Base-by-base conservation (phyloP, 2,888 invertebrate species). In the Dilophus febrilis region DNA sequence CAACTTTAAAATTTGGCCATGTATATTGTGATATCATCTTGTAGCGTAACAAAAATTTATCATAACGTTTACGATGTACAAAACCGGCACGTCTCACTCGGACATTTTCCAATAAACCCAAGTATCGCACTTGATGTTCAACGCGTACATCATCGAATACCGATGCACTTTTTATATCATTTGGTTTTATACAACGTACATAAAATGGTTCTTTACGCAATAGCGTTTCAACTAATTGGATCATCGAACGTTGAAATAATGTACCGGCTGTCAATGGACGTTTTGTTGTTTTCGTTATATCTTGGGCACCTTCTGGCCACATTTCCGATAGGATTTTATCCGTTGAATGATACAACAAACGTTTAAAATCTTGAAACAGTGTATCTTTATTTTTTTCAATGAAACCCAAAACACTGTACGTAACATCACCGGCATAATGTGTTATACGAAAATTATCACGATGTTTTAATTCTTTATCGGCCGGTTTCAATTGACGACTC, bases 331-430 rank as follows among this genome's bases (percentile, higher is more conserved):
- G 69, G 48, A 86, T 74, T 16, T 65, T 56, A 62, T 90, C 83
- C 41, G 66, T 68, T 36, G 92, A 92, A 53, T 82, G 78, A 62
- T 77, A 91, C 48, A 95, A 67, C 41, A 97, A 66, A 22, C 97
- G 68, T 66, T 95, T 97, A 54, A 97, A 87, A 64, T 97, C 95
- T 68, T 94, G 94, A 68, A 88, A 97, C 37, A 97, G 68, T 0
- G 87, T 85, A 61, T 97, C 97, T 61, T 83, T 90, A 66, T 97
- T 97, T 66, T 97, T 97, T 61, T 97, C 95, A 62, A 97, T 74
- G 66, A 97, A 97, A 2, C 92, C 91, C 12, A 70, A 69, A 14
- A 92, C 74, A 40, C 75, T 76, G 66, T 97, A 97, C 12, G 85
- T 83, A 22, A 97, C 97, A 55, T 94, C 90, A 4, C 97, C 97